These are phyloP conservation scores for Trichogramma evanescens DNA, from an alignment of 2,888 invertebrate species.

Conservation along the genomic window DNA sequence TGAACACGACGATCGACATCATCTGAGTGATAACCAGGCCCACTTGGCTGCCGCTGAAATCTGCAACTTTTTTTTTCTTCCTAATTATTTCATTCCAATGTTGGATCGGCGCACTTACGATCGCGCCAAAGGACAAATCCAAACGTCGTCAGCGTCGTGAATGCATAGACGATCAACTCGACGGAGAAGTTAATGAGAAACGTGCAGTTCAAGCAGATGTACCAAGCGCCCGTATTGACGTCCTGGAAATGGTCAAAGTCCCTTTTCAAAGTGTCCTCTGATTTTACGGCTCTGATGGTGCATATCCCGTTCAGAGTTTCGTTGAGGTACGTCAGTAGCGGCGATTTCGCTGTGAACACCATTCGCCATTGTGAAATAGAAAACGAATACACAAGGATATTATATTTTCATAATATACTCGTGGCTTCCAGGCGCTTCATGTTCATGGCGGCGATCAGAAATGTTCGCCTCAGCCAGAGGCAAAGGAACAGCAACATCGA, in stretches of 20 bases:
- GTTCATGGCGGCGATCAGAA: constrained; percentile 66
- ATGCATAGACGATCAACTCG: constrained; percentile 59
- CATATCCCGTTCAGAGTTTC: constrained; percentile 68
- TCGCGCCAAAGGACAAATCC: constrained; percentile 51
- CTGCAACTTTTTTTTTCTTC: too few species aligned
- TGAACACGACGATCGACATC: constrained; percentile 48
- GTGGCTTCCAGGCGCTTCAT: constrained; percentile 61
- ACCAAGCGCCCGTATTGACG: constrained; percentile 46
- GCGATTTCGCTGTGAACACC: constrained; percentile 60
- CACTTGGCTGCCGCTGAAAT: constrained; percentile 40
- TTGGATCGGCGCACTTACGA: background rate
- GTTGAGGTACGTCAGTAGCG: constrained; percentile 71
- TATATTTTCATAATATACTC: constrained; percentile 45
- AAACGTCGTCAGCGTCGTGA: constrained; percentile 60
- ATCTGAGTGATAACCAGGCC: constrained; percentile 48
- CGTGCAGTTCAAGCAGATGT: constrained; percentile 48
- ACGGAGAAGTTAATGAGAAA: constrained; percentile 51
- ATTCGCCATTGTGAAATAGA: background rate
- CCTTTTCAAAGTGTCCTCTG: constrained; percentile 56
- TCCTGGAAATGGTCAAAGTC: constrained; percentile 58
- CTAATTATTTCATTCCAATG: too few species aligned
- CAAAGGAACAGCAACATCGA: constrained; percentile 55
- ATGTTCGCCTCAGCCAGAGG: constrained; percentile 55
- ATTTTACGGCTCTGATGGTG: constrained; percentile 68
- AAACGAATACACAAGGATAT: background rate